These are phyloP conservation scores for Watsonalla cultraria DNA, from an alignment of 2,888 invertebrate genomes.

Conservation along the genomic window DNA sequence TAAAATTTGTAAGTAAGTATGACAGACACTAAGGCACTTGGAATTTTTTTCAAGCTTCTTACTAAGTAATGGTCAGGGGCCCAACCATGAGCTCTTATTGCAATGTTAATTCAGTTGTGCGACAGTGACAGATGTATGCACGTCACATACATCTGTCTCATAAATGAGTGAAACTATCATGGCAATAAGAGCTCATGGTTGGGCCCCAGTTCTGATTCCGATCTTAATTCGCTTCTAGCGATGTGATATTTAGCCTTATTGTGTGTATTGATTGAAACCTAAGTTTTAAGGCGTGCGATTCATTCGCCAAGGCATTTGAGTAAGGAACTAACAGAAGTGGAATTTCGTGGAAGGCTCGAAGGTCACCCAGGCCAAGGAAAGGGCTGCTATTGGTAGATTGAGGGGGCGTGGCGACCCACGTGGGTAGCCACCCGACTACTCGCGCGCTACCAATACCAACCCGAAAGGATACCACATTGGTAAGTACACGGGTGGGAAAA, in stretches of 20 bases:
- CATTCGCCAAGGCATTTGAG: conserved; percentile 31
- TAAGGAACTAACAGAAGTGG: conserved; percentile 14
- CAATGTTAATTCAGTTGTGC: too few relatives aligned
- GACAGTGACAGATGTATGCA: too few relatives aligned
- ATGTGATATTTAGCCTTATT: neutral
- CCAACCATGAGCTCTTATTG: too few relatives aligned
- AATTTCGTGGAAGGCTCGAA: conserved; percentile 27
- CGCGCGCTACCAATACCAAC: neutral
- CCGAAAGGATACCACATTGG: conserved; percentile 9
- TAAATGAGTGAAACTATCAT: too few relatives aligned
- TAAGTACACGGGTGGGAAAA: conserved; percentile 3
- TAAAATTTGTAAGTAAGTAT: too few relatives aligned
- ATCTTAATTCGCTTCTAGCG: neutral
- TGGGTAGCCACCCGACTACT: conserved; percentile 27
- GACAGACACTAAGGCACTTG: too few relatives aligned
- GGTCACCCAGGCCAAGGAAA: conserved; percentile 30
- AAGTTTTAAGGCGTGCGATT: conserved; percentile 8
- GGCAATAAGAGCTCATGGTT: too few relatives aligned
- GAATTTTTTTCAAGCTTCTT: too few relatives aligned
- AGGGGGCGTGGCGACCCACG: conserved; percentile 42
- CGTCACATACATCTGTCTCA: too few relatives aligned
- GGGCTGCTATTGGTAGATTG: conserved; percentile 40
- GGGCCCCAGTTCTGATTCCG: too few relatives aligned
- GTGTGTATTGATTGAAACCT: neutral
- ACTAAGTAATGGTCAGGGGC: too few relatives aligned